These are phyloP conservation scores for Aleiodes sp. DNA, from an alignment of 1,140 invertebrate genomes.

Conservation along the genomic window DNA sequence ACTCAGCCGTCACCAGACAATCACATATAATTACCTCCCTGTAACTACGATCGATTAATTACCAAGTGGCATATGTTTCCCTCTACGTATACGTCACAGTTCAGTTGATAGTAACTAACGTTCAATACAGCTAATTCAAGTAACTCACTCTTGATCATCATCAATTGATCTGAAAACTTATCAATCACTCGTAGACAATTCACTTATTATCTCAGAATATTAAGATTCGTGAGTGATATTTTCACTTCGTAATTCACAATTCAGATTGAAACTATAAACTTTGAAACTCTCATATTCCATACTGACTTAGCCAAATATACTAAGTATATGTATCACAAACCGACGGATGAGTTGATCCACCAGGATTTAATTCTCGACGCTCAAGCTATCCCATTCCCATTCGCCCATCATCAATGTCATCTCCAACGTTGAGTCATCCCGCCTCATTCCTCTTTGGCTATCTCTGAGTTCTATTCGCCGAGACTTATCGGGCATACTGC, in stretches of 20 bases:
- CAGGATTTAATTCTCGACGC: slow-evolving; percentile 58
- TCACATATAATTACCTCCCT: neutral
- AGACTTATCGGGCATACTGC: slow-evolving; percentile 63
- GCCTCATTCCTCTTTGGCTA: neutral
- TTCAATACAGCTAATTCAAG: neutral
- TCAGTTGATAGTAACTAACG: neutral
- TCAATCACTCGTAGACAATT: neutral
- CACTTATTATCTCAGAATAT: too few species aligned
- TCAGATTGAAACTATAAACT: slow-evolving; percentile 1
- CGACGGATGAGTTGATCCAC: slow-evolving; percentile 65
- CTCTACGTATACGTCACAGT: neutral
- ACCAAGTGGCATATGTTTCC: neutral
- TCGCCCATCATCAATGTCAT: slow-evolving; percentile 64
- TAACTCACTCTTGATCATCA: slow-evolving; percentile 4
- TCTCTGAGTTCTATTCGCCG: slow-evolving; percentile 57
- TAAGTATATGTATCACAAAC: slow-evolving; percentile 63
- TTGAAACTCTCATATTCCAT: neutral
- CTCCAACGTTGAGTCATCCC: slow-evolving; percentile 45
- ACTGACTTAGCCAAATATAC: slow-evolving; percentile 39
- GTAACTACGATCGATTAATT: slow-evolving; percentile 1
- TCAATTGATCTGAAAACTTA: neutral
- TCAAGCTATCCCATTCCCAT: too few species aligned
- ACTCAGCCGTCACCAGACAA: neutral
- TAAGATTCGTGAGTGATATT: too few species aligned
- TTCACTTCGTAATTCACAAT: neutral